phyloP scores from a whole-genome alignment of 2,888 invertebrate species.

The Perithous albicinctus region DNA sequence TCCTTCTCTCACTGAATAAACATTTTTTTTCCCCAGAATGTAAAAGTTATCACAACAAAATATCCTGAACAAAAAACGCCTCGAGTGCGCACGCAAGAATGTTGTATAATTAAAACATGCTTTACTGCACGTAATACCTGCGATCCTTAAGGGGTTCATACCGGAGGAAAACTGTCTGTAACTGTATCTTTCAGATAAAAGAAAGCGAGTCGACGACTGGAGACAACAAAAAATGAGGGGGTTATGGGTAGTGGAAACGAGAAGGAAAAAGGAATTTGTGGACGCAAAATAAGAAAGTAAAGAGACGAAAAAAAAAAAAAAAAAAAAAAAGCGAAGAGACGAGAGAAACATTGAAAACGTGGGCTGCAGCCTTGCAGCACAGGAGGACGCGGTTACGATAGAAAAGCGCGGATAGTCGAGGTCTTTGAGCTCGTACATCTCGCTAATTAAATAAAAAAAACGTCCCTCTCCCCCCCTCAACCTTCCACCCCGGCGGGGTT shows the following conservation, averaged over 20 bases:
- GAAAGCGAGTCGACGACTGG: slow-evolving; percentile 42
- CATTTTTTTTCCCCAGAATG: neutral
- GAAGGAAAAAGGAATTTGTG: slow-evolving; percentile 58
- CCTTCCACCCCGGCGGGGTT: slow-evolving; percentile 59
- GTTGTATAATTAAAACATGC: slow-evolving; percentile 10
- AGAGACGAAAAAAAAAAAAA: slow-evolving; percentile 34
- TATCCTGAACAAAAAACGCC: neutral
- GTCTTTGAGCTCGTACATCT: slow-evolving; percentile 80
- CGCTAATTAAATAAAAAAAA: slow-evolving; percentile 83
- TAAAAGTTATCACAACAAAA: neutral
- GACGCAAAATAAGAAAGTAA: slow-evolving; percentile 44
- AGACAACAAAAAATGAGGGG: slow-evolving; percentile 34
- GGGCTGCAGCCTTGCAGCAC: slow-evolving; percentile 33
- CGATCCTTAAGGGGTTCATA: slow-evolving; percentile 2
- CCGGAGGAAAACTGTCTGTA: slow-evolving; percentile 11
- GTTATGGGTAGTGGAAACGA: slow-evolving; percentile 14
- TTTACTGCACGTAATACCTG: neutral
- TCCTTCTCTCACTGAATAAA: no score
- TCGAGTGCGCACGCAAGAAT: neutral
- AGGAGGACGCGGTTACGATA: slow-evolving; percentile 40
- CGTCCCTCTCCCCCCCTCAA: slow-evolving; percentile 66
- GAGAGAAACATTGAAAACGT: slow-evolving; percentile 35
- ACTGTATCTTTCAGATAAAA: slow-evolving; percentile 17
- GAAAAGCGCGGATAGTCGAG: slow-evolving; percentile 64
- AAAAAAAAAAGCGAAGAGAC: slow-evolving; percentile 1